Base-by-base conservation (phyloP, 2,888 invertebrate species). In the Dysmachus trigonus region DNA sequence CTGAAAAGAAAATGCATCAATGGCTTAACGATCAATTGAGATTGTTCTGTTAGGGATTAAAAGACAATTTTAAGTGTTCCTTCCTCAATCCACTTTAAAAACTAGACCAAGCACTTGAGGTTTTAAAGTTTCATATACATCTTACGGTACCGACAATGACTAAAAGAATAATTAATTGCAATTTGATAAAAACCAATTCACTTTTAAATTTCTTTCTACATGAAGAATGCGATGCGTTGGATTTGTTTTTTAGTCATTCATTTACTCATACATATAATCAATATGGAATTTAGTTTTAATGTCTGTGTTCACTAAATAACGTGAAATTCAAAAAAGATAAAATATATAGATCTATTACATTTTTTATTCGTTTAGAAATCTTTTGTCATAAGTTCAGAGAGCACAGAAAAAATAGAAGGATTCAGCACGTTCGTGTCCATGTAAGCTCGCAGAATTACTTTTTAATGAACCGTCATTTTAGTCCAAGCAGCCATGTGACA, bases 1-100 rank as follows among this genome's bases (percentile, higher is more conserved):
- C 85, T 85, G 71, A 18, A 85, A 85, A 22, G 62, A 71, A 71
- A 62, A 27, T 62, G 62, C 62, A 62, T 62, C 18, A 62, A 62
- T 62, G 10, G 8, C 10, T 53, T 62, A 22, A 62, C n/a, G 22
- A 62, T 62, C 18, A 62, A 77, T 41, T 22, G 33, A 83, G 22
- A 38, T 72, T 72, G 71, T 71, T 82, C 30, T 38, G 47, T 38
- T 51, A 51, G 79, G 79, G 53, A 79, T 51, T 31, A 51, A 53
- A 81, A 33, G 33, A n/a, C 51, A 81, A 33, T 81, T 53, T 53
- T 81, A 81, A 81, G 81, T 81, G 33, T 33, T 51, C 33, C 62
- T 81, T 81, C 81, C 81, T 81, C 47, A 22, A 62, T 10, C 18
- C 62, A 62, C 27, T 62, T 62, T 47, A 6, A 7, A 15, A 47